A percentile compares a stretch with the other conserved stretches of the same genome.
phyloP scores from a whole-genome alignment of 2,113 vertebrate genomes.

The Amphilophus citrinellus region DNA sequence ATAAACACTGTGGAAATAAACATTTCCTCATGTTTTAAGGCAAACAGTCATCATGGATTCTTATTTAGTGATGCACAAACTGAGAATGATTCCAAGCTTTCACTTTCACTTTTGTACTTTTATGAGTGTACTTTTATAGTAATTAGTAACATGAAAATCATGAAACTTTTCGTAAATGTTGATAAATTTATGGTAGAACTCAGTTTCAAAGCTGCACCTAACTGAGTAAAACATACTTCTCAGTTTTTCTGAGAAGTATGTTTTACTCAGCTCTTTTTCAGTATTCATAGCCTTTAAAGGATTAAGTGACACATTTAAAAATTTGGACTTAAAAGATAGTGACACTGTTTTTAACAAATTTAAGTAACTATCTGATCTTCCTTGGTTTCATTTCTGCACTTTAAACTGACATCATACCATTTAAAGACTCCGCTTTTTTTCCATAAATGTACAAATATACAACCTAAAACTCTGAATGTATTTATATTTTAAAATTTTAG shows the following conservation, averaged over 20 bases:
- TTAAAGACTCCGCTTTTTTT: neutral
- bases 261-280: neutral
- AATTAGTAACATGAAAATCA: neutral
- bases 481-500: conserved; percentile 2
- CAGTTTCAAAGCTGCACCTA: conserved; percentile 14
- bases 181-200: neutral
- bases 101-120: conserved; percentile 40
- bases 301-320: conserved; percentile 27
- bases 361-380: neutral
- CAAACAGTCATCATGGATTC: conserved; percentile 61
- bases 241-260: neutral
- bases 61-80: conserved; percentile 28
- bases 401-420: conserved; percentile 2
- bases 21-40: conserved; percentile 68
- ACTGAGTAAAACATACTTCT: neutral
- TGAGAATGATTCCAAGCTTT: conserved; percentile 9
- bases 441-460: neutral
- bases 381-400: conserved; percentile 3
- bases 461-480: conserved; percentile 3
- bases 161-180: conserved; percentile 1
- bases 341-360: neutral
- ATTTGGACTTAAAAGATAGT: conserved; percentile 30
- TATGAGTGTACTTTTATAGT: neutral
- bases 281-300: conserved; percentile 8
- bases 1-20: conserved; percentile 53